These are phyloP conservation scores for Hyphantria cunea DNA, from an alignment of 1,140 invertebrate genomes.

Conservation along the genomic window DNA sequence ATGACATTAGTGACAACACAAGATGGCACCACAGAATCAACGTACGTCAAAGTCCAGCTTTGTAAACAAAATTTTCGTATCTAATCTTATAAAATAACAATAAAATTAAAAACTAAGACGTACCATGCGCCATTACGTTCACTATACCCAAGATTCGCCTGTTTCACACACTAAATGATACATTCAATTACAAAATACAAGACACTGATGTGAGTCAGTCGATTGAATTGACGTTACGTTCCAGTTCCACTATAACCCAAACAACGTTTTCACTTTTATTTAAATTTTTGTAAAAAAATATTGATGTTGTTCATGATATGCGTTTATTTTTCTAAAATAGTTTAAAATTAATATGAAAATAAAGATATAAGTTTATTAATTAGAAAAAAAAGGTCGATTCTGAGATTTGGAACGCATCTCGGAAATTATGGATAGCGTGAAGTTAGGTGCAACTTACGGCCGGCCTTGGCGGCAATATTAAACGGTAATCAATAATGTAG, in stretches of 20 bases:
- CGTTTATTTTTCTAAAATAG: no score
- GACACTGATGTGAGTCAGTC: slow-evolving; percentile 30
- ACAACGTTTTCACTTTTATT: not conserved
- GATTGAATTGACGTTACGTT: slow-evolving; percentile 26
- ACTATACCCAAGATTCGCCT: slow-evolving; percentile 4
- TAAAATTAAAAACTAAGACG: slow-evolving; percentile 35
- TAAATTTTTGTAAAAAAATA: not conserved
- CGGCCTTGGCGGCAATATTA: slow-evolving; percentile 36
- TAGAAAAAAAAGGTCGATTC: no score
- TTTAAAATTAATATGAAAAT: not conserved
- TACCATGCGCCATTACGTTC: slow-evolving; percentile 66
- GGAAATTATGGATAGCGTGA: not conserved
- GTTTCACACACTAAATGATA: not conserved
- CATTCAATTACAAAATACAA: slow-evolving; percentile 20
- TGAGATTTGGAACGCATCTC: not conserved
- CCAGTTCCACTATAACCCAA: not conserved
- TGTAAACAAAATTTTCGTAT: slow-evolving; percentile 39
- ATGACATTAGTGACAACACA: slow-evolving; percentile 30
- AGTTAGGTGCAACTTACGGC: slow-evolving; percentile 12
- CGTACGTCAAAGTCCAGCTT: slow-evolving; percentile 60
- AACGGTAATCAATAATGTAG: slow-evolving; percentile 38
- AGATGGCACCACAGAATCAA: slow-evolving; percentile 65
- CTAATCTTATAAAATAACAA: slow-evolving; percentile 26
- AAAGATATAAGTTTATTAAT: not conserved
- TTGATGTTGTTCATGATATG: no score